Evolutionary conservation across 2,888 invertebrate genomes (phyloP).

Genomic region (Cerastis rubricosa): DNA sequence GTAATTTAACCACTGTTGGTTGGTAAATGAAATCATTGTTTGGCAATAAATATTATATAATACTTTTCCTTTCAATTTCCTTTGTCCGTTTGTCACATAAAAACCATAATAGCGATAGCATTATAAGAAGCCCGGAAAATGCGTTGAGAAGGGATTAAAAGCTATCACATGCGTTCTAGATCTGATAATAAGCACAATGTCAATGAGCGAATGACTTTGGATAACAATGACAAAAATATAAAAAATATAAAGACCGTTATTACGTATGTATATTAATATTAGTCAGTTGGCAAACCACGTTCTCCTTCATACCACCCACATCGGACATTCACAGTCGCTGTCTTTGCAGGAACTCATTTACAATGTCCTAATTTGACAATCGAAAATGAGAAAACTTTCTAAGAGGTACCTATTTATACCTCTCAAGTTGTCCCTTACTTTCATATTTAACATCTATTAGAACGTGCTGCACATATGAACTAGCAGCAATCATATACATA

Average conservation of each 20-base stretch:
- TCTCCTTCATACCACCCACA: conserved; percentile 74
- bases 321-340: conserved; percentile 62
- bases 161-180: conserved; percentile 3
- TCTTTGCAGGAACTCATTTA: conserved; percentile 57
- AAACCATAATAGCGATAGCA: not conserved
- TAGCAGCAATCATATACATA: conserved; percentile 27
- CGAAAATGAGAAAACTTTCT: conserved; percentile 49
- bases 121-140: conserved; percentile 13
- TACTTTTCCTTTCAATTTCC: conserved; percentile 12
- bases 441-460: conserved; percentile 44
- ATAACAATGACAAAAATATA: conserved; percentile 49
- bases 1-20: conserved; percentile 1
- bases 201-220: conserved; percentile 15
- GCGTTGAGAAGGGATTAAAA: conserved; percentile 5
- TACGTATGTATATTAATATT: conserved; percentile 50
- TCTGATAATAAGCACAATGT: conserved; percentile 35
- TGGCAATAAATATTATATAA: conserved; percentile 11
- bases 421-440: conserved; percentile 38
- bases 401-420: conserved; percentile 17
- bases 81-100: conserved; percentile 27
- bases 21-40: conserved; percentile 29
- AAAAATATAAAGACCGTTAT: conserved; percentile 49
- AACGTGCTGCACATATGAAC: conserved; percentile 45
- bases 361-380: conserved; percentile 56
- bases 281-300: conserved; percentile 64